Conservation (phyloP, 1,140 invertebrate species). For the Ceratina calcarata region DNA sequence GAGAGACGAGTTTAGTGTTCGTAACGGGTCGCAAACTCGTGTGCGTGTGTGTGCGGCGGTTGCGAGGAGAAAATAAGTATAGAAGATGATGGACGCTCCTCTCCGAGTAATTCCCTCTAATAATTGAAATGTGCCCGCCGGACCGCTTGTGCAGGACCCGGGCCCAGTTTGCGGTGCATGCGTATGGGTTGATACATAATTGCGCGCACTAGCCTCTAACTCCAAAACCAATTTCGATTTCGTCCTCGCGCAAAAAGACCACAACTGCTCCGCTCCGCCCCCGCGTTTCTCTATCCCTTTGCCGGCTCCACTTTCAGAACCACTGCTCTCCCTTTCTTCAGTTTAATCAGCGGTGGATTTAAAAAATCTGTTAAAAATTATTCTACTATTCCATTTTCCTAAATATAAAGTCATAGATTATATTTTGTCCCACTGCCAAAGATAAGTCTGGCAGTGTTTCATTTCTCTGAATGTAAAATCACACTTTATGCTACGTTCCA, state of each 20-base stretch:
- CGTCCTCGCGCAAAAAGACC: slow-evolving; percentile 41
- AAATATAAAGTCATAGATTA: too few relatives aligned
- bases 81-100: slow-evolving; percentile 79
- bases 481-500: too few relatives aligned
- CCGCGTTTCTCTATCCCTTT: background rate
- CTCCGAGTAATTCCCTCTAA: slow-evolving; percentile 80
- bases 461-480: too few relatives aligned
- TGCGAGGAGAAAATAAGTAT: slow-evolving; percentile 79
- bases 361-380: too few relatives aligned
- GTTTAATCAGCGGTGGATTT: too few relatives aligned
- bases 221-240: slow-evolving; percentile 66
- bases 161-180: slow-evolving; percentile 66
- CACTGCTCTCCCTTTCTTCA: too few relatives aligned
- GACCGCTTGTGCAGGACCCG: slow-evolving; percentile 56
- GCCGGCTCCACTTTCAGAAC: background rate
- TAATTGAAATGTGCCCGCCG: slow-evolving; percentile 81
- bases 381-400: too few relatives aligned
- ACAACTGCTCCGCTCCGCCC: background rate
- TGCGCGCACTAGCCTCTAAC: slow-evolving; percentile 59
- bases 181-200: slow-evolving; percentile 64
- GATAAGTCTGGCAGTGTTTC: too few relatives aligned
- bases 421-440: too few relatives aligned
- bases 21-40: slow-evolving; percentile 42
- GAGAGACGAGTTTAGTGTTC: slow-evolving; percentile 56
- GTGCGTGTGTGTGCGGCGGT: slow-evolving; percentile 54